Evolutionary conservation across 2,888 invertebrate genomes (phyloP).

Genomic region (Dioctria rufipes): DNA sequence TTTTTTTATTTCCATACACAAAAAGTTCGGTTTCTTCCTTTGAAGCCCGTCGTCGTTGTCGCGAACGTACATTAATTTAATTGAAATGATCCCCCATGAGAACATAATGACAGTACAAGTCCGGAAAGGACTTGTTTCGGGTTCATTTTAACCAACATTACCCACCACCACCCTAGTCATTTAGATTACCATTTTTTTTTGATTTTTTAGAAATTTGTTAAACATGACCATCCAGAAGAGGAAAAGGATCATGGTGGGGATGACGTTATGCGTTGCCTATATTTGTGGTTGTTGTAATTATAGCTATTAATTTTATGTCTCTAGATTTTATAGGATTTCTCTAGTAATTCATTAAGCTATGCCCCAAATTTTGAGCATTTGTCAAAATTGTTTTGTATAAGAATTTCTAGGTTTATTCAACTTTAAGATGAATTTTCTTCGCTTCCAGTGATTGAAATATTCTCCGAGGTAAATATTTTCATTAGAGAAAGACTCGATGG

Average conservation of each 20-base stretch:
- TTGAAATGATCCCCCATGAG: constrained; percentile 61
- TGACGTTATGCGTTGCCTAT: neutral
- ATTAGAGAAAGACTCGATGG: too few species aligned
- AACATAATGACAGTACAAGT: constrained; percentile 57
- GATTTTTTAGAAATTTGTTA: constrained; percentile 35
- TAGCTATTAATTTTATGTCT: constrained; percentile 38
- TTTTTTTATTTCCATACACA: constrained; percentile 27
- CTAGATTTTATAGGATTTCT: neutral
- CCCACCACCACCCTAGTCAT: constrained; percentile 19
- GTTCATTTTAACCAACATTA: constrained; percentile 42
- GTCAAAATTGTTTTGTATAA: neutral
- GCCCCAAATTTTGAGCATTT: constrained; percentile 1
- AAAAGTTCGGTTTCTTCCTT: constrained; percentile 30
- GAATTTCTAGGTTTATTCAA: too few species aligned
- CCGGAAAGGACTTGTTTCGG: constrained; percentile 45
- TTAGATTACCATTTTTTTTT: constrained; percentile 21
- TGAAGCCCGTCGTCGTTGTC: constrained; percentile 47
- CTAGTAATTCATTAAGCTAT: constrained; percentile 18
- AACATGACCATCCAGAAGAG: constrained; percentile 25
- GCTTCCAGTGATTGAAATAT: too few species aligned
- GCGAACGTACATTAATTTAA: constrained; percentile 62
- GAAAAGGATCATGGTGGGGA: constrained; percentile 31
- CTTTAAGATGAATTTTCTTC: too few species aligned
- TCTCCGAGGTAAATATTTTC: too few species aligned
- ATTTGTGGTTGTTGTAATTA: constrained; percentile 37